Base-by-base conservation (phyloP, 2,888 invertebrate species). In the Hybos culiciformis region DNA sequence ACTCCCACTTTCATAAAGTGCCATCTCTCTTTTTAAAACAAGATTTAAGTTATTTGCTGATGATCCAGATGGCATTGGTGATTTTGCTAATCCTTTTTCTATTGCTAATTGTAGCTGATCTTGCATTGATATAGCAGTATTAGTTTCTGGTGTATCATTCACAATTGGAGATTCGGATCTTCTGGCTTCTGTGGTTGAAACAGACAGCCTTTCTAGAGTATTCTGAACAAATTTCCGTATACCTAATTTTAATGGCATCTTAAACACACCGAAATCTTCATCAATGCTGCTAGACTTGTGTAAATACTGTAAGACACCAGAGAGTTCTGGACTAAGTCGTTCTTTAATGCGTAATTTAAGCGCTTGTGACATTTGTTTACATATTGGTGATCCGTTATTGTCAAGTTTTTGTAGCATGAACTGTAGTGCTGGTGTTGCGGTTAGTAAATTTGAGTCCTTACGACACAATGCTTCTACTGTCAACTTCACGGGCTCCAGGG, bases 251-350 rank as follows among this genome's bases (percentile, higher is more conserved):
- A 33, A 33, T 33, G 33, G 33, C 33, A 33, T 33, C 33, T 33
- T 33, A 33, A 33, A 33, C 33, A 33, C 33, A 33, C 19, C 33
- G 33, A 33, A 33, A 33, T 33, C 33, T 33, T 33, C 18, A 17
- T 33, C 33, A 18, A 33, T 33, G 33, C 33, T 33, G 33, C 33
- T 33, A 33, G 33, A 33, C 33, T 33, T 33, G 33, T 33, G 33
- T 33, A 33, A 33, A 33, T 33, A 33, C 11, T 33, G 18, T 18
- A 33, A 33, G 33, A 33, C 33, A 33, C 18, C 17, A 33, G 33
- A 33, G 18, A 33, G 33, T 33, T 33, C 32, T 33, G 32, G 32
- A 33, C 17, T 33, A 33, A 33, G 18, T 18, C 5, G 18, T 18
- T 33, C 34, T 34, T 34, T 12, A 34, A 19, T 19, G 15, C 32